Evolutionary conservation across 2,113 vertebrate genomes (phyloP).

Genomic region (Lepisosteus osseus): DNA sequence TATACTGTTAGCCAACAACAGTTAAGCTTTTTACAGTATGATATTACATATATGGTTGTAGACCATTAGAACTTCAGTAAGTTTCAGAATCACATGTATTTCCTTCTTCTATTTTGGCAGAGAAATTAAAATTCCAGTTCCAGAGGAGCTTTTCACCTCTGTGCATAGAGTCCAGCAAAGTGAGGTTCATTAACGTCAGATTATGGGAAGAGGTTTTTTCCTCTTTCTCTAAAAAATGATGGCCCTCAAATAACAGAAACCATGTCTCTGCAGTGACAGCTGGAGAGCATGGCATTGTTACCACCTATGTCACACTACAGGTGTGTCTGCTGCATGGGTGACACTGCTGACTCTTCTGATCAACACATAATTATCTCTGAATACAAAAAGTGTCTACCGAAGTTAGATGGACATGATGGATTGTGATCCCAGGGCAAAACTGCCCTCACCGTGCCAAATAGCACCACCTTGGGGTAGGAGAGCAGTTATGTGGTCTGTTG

Average conservation of each 20-base stretch:
- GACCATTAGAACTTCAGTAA: no score
- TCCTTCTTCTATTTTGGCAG: no score
- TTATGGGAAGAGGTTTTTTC: conserved; percentile 69
- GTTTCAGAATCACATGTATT: no score
- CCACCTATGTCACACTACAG: conserved; percentile 77
- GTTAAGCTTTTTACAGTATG: no score
- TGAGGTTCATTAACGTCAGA: conserved; percentile 86
- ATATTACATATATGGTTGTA: no score
- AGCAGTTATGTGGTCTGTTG: conserved; percentile 52
- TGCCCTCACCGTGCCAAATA: conserved; percentile 54
- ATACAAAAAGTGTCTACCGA: conserved; percentile 66
- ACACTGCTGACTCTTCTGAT: conserved; percentile 75
- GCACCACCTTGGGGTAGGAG: conserved; percentile 73
- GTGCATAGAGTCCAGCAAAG: conserved; percentile 55
- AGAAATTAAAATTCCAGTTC: conserved; percentile 10
- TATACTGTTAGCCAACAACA: no score
- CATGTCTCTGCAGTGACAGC: conserved; percentile 77
- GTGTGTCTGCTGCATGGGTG: conserved; percentile 76
- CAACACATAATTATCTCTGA: conserved; percentile 84
- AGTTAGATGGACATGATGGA: conserved; percentile 77
- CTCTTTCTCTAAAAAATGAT: conserved; percentile 63
- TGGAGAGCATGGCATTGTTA: conserved; percentile 72
- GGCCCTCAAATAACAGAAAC: conserved; percentile 73
- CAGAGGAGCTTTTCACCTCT: conserved; percentile 63
- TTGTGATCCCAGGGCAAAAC: conserved; percentile 75